Conservation (phyloP, 2,888 invertebrate species). For the Erannis defoliaria region DNA sequence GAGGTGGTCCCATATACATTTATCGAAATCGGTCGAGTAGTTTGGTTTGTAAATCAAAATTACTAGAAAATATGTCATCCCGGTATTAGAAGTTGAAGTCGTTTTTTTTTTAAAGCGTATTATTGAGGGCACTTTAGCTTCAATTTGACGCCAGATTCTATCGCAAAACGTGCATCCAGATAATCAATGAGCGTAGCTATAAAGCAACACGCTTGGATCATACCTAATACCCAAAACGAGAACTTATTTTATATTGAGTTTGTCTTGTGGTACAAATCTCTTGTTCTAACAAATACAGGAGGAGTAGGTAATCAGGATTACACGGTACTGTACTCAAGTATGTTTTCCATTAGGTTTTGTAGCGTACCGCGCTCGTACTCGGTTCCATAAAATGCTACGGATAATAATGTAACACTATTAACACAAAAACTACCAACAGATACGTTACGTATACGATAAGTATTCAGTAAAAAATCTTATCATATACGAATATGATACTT, state of each 20-base stretch:
- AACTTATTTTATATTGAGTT: not conserved
- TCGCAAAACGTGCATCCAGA: no score
- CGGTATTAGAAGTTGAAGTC: no score
- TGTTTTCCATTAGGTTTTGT: conserved; percentile 10
- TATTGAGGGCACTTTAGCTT: no score
- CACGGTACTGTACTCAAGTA: conserved; percentile 48
- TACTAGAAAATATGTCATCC: no score
- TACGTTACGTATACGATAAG: not conserved
- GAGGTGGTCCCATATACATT: no score
- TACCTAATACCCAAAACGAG: not conserved
- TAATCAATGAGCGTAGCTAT: no score
- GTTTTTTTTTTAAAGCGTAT: no score
- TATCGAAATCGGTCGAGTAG: no score
- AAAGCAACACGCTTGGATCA: not conserved
- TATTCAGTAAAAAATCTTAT: no score
- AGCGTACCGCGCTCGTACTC: not conserved
- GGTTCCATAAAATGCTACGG: not conserved
- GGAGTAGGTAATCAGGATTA: conserved; percentile 37
- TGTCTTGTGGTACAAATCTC: not conserved
- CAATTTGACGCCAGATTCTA: no score
- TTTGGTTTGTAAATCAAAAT: no score
- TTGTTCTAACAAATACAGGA: conserved; percentile 30
- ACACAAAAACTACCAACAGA: not conserved
- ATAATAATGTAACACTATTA: not conserved
- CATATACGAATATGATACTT: no score